Conservation (phyloP, 2,888 invertebrate species). For the Drosophila atripex region DNA sequence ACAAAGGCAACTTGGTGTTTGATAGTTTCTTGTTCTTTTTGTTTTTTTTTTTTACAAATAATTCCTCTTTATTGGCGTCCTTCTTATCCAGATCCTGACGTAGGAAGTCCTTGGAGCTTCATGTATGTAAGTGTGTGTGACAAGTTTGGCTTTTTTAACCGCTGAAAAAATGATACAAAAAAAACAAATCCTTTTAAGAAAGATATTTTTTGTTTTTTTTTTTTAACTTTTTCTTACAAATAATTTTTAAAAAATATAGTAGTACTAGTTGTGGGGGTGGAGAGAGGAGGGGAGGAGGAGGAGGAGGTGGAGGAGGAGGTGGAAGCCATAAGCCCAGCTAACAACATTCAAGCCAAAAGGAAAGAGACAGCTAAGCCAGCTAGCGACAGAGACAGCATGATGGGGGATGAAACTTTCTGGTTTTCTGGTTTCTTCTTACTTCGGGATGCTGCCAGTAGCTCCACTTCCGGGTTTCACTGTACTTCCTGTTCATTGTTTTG, state of each 20-base stretch:
- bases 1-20: conserved; percentile 80
- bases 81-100: conserved; percentile 8
- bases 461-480: neutral
- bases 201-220: neutral
- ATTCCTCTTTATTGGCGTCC: conserved; percentile 8
- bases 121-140: conserved; percentile 4
- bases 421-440: conserved; percentile 30
- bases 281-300: neutral
- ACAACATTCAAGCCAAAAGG: conserved; percentile 22
- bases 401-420: conserved; percentile 21
- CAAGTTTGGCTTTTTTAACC: conserved; percentile 30
- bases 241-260: neutral
- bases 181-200: neutral
- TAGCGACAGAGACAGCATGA: conserved; percentile 23
- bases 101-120: neutral
- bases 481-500: conserved; percentile 8
- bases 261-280: neutral
- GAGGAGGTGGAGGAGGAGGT: neutral
- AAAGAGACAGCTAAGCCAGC: conserved; percentile 8
- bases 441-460: neutral
- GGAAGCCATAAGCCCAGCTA: conserved; percentile 18
- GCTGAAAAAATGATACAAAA: conserved; percentile 16
- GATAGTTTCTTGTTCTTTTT: neutral
- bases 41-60: too few relatives aligned
- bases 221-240: neutral